Conservation (phyloP, 2,888 invertebrate genomes). For the Nudaria mundana region DNA sequence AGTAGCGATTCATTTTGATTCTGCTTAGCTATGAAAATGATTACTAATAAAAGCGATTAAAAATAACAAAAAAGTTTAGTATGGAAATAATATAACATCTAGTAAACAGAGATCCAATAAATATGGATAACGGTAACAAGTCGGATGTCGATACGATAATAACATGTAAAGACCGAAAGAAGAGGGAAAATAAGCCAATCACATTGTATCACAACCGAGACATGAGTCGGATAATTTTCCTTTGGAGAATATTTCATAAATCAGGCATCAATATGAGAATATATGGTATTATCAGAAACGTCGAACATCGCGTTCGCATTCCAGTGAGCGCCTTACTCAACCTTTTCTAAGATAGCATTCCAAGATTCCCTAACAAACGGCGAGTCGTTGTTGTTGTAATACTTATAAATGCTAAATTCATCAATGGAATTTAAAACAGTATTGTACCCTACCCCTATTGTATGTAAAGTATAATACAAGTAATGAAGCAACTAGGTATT, state of each 20-base stretch:
- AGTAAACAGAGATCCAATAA: conserved; percentile 26
- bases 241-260: conserved; percentile 55
- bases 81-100: conserved; percentile 19
- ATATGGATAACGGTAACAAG: conserved; percentile 40
- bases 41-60: conserved; percentile 17
- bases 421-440: conserved; percentile 7
- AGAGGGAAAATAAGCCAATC: conserved; percentile 59
- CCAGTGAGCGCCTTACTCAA: conserved; percentile 22
- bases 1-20: too few species aligned
- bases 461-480: too few species aligned
- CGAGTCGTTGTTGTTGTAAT: neutral
- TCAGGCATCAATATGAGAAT: conserved; percentile 55
- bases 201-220: conserved; percentile 58
- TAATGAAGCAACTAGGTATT: too few species aligned
- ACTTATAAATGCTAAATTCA: conserved; percentile 1
- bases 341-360: conserved; percentile 10
- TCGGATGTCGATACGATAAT: conserved; percentile 57
- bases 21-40: too few species aligned
- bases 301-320: conserved; percentile 26
- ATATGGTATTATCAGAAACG: conserved; percentile 38
- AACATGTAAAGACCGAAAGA: conserved; percentile 59
- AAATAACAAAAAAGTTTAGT: too few species aligned
- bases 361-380: conserved; percentile 4
- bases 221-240: conserved; percentile 58
- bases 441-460: conserved; percentile 5